Percentiles rank a stretch among this genome's conserved stretches.
Conservation (phyloP, 2,888 invertebrate species). For the Melikaiella ostensackeni region DNA sequence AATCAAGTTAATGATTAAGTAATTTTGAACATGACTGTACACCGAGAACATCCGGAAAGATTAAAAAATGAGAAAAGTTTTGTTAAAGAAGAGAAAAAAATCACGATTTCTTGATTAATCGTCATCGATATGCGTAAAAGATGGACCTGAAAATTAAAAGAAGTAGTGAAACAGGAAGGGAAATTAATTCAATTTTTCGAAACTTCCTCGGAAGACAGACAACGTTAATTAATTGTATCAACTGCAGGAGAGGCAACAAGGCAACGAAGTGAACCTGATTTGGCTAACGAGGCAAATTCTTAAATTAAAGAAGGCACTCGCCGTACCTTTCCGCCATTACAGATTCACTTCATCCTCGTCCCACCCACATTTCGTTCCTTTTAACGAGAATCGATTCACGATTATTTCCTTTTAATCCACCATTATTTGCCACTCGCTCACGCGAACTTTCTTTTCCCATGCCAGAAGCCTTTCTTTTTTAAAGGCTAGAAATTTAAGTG, state of each 20-base stretch:
- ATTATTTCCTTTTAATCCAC: conserved; percentile 56
- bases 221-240: conserved; percentile 75
- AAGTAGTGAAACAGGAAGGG: conserved; percentile 43
- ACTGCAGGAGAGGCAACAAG: conserved; percentile 64
- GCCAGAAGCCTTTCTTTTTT: conserved; percentile 39
- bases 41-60: too few species aligned
- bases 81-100: not conserved
- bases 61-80: not conserved
- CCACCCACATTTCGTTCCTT: conserved; percentile 33
- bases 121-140: conserved; percentile 57
- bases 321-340: conserved; percentile 41
- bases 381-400: conserved; percentile 58
- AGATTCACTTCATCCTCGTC: conserved; percentile 45
- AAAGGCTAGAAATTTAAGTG: conserved; percentile 31
- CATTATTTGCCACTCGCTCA: conserved; percentile 52
- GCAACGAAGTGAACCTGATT: conserved; percentile 72
- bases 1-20: too few species aligned
- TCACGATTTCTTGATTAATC: conserved; percentile 48
- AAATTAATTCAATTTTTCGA: conserved; percentile 54
- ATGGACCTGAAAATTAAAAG: conserved; percentile 46
- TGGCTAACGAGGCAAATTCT: conserved; percentile 76
- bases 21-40: too few species aligned
- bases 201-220: conserved; percentile 44
- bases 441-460: conserved; percentile 43
- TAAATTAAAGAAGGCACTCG: conserved; percentile 68